Conservation (phyloP, 2,888 invertebrate species). For the Automeris io region DNA sequence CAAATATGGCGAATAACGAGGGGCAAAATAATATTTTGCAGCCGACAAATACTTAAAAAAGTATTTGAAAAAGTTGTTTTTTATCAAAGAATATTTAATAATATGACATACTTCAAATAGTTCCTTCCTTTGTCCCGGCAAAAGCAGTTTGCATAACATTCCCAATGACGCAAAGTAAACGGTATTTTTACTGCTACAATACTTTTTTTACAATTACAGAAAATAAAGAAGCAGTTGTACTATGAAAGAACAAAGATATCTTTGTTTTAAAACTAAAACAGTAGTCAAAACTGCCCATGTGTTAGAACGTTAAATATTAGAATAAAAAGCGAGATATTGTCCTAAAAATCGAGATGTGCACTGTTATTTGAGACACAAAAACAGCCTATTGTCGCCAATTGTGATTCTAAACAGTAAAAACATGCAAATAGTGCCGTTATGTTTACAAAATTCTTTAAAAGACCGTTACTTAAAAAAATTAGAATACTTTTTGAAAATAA, state of each 20-base stretch:
- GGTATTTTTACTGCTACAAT: too few relatives aligned
- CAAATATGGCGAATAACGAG: too few relatives aligned
- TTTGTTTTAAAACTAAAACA: slow-evolving; percentile 1
- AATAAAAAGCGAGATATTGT: slow-evolving; percentile 2
- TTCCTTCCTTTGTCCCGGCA: too few relatives aligned
- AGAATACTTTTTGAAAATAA: slow-evolving; percentile 33
- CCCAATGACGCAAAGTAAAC: too few relatives aligned
- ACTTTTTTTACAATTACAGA: too few relatives aligned
- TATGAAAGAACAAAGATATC: slow-evolving; percentile 26
- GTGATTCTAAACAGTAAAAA: slow-evolving; percentile 54
- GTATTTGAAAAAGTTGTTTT: too few relatives aligned
- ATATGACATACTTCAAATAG: too few relatives aligned
- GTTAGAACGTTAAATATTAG: slow-evolving; percentile 21
- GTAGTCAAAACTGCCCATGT: slow-evolving; percentile 47
- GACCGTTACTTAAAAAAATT: slow-evolving; percentile 55
- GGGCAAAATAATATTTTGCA: too few relatives aligned
- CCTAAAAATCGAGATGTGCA: slow-evolving; percentile 9
- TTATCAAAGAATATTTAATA: too few relatives aligned
- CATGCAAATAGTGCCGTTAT: slow-evolving; percentile 66
- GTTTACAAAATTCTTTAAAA: slow-evolving; percentile 55
- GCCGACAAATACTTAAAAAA: too few relatives aligned
- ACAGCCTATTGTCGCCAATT: slow-evolving; percentile 43
- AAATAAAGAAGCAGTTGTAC: too few relatives aligned
- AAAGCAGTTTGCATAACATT: too few relatives aligned
- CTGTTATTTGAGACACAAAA: slow-evolving; percentile 28